Base-by-base conservation (phyloP, 92 coral and sea anemone species). In the Umimayanthus chanpuru region DNA sequence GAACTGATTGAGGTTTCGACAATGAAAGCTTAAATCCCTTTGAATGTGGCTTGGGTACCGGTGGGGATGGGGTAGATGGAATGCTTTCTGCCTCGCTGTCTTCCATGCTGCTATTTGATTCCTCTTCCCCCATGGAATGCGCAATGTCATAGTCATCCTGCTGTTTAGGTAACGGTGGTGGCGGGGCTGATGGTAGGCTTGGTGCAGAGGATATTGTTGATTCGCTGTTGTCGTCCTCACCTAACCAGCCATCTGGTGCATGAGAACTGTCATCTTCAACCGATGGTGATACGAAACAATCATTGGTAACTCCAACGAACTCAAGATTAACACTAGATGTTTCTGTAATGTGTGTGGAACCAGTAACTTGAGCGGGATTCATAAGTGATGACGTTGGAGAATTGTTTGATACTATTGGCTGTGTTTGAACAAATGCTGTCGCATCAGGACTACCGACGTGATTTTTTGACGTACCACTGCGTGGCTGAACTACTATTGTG, bases 401-500 rank as follows among this genome's bases (percentile, higher is more conserved):
- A 56, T 14, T 6, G 36, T 39, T 86, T n/a, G 29, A 23, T 6
- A 53, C 81, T 23, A 32, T 56, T 16, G 80, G 36, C 25, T 9
- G 79, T 9, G 84, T 28, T 40, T 38, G 77, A 16, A 9, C 6
- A 43, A 18, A 1, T 39, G 64, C 1, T 7, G 16, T 49, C 20
- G 7, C 53, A 65, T 23, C 75, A 23, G 58, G 41, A 50, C 58
- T 38, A 32, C 29, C 77, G 40, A 20, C 67, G 15, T 43, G 61
- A 25, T 71, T 4, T 14, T 50, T 50, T 55, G 67, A 39, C 30
- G 81, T 44, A 6, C 77, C 55, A 10, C 74, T 21, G 68, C 74
- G 86, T 53, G 98, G 94, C 81, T 88, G 90, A 68, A 94, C 99
- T 36, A 91, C 95, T 15, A 97, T 70, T 61, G 83, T 43, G 44